phyloP scores from a whole-genome alignment of 2,797 vertebrate species.

The Hypotaenidia philippensis region DNA sequence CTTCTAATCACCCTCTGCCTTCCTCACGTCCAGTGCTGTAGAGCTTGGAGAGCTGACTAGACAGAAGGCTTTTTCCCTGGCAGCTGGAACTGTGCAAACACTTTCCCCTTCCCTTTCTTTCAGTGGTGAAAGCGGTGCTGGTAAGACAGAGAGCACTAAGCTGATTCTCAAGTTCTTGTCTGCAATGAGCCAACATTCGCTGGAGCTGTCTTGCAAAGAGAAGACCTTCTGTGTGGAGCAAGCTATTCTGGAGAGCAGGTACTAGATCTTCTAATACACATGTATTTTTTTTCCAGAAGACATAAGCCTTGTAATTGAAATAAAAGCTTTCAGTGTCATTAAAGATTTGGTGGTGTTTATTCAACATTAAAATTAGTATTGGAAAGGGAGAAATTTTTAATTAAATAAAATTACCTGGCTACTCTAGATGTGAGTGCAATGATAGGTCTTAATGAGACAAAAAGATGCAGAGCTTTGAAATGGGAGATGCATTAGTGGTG shows the following conservation, averaged over 20 bases:
- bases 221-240: constrained; percentile 90
- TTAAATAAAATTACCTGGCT: background rate
- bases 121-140: constrained; percentile 97
- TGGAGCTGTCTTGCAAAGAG: constrained; percentile 86
- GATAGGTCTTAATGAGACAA: background rate
- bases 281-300: background rate
- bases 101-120: constrained; percentile 38
- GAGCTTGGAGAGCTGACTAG: background rate
- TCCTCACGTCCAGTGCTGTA: background rate
- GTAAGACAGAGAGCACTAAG: constrained; percentile 98
- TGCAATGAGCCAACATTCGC: constrained; percentile 91
- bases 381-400: background rate
- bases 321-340: background rate
- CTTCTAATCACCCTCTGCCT: background rate
- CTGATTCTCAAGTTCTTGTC: constrained; percentile 96
- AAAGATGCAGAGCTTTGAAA: background rate
- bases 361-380: background rate
- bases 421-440: background rate
- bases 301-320: background rate
- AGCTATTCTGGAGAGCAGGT: constrained; percentile 98
- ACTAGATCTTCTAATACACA: background rate
- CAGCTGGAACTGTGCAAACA: background rate
- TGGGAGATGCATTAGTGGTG: background rate
- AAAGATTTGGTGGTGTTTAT: background rate
- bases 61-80: background rate